phyloP scores from a whole-genome alignment of 2,888 invertebrate species.

The Parnassius smintheus region DNA sequence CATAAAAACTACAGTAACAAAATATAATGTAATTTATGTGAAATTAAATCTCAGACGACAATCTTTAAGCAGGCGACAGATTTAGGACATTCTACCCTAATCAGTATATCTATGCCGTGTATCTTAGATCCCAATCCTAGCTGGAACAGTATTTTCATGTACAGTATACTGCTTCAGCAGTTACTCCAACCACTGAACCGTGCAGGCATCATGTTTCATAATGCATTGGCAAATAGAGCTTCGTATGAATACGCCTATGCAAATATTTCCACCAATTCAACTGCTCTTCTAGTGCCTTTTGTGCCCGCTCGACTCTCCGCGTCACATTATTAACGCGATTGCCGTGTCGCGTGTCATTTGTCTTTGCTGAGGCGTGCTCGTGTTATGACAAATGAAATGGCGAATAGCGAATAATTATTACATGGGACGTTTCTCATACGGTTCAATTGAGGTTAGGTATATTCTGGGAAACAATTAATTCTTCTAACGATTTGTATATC shows the following conservation, averaged over 20 bases:
- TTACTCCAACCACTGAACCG: not conserved
- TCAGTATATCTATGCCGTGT: too few species aligned
- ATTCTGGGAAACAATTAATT: not conserved
- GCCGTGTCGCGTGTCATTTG: slow-evolving; percentile 12
- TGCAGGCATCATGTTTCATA: not conserved
- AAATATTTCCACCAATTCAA: not conserved
- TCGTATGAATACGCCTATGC: not conserved
- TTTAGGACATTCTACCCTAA: too few species aligned
- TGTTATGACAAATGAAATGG: slow-evolving; percentile 1
- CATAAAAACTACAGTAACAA: too few species aligned
- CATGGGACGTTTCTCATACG: not conserved
- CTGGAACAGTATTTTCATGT: too few species aligned
- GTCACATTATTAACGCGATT: slow-evolving; percentile 20
- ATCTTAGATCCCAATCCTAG: too few species aligned
- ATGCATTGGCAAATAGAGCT: not conserved
- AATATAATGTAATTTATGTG: too few species aligned
- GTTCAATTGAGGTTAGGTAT: not conserved
- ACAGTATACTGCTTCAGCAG: too few species aligned
- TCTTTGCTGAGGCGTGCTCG: not conserved
- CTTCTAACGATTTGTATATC: too few species aligned
- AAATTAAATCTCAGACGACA: too few species aligned
- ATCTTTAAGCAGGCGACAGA: too few species aligned
- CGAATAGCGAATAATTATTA: slow-evolving; percentile 10
- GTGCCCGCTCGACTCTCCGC: not conserved
- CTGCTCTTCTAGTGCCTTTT: not conserved